These are phyloP conservation scores for Sinonovacula constricta DNA, from an alignment of 1,140 invertebrate genomes.

Conservation along the genomic window DNA sequence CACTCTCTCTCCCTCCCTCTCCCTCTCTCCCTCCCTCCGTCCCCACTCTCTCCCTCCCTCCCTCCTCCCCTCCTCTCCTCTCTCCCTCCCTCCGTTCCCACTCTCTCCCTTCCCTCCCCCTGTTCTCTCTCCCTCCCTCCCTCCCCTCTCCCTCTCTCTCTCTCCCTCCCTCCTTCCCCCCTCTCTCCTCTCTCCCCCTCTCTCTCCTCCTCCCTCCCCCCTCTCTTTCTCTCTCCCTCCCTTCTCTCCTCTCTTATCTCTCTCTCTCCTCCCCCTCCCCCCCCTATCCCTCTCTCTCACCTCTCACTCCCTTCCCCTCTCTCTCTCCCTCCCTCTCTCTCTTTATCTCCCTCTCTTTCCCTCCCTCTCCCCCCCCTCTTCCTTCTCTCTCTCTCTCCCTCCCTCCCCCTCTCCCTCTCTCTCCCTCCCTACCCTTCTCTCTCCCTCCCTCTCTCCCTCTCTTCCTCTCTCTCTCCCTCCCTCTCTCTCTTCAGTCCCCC, in stretches of 20 bases:
- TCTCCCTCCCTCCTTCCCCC: not conserved
- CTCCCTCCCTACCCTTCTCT: not conserved
- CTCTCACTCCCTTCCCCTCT: not conserved
- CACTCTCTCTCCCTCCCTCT: constrained; percentile 8
- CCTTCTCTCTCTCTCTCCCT: constrained; percentile 3
- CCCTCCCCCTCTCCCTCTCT: not conserved
- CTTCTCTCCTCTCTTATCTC: not conserved
- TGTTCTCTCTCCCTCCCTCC: not conserved
- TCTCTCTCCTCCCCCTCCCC: not conserved
- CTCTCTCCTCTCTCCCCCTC: not conserved
- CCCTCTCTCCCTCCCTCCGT: constrained; percentile 18
- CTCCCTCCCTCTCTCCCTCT: not conserved
- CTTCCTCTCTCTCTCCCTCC: not conserved
- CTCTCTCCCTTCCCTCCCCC: not conserved
- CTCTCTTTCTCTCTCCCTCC: not conserved
- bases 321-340: not conserved
- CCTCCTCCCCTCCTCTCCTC: not conserved
- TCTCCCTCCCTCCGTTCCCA: not conserved
- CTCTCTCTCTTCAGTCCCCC: not conserved
- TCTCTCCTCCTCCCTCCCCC: not conserved
- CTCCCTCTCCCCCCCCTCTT: not conserved
- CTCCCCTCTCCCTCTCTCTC: not conserved
- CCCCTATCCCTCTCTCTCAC: not conserved
- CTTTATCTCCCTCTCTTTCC: constrained; percentile 12
- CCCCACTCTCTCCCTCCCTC: constrained; percentile 13